Conservation (phyloP, 2,888 invertebrate genomes). For the Polyploca ridens region DNA sequence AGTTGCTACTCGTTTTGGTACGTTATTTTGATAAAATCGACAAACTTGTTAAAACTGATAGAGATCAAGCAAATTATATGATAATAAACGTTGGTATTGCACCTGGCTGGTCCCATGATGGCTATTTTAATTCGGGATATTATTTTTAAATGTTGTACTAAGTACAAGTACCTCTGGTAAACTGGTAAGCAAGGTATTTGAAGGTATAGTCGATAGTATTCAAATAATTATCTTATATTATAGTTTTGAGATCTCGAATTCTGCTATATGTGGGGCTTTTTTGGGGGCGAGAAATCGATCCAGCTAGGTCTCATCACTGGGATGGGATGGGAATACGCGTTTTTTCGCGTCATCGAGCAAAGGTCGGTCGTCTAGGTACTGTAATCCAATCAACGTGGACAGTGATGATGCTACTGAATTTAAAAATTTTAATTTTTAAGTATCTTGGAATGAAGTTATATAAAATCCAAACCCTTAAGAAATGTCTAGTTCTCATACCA, state of each 20-base stretch:
- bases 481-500: background rate
- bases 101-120: background rate
- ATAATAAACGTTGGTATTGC: conserved; percentile 22
- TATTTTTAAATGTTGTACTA: background rate
- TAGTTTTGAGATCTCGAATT: too few relatives aligned
- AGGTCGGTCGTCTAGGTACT: too few relatives aligned
- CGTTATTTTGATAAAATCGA: conserved; percentile 7
- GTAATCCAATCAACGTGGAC: too few relatives aligned
- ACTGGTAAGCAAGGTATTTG: background rate
- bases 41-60: conserved; percentile 25
- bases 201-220: background rate
- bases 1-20: conserved; percentile 13
- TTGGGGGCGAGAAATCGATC: too few relatives aligned
- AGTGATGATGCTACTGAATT: too few relatives aligned
- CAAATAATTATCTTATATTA: background rate
- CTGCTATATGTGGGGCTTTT: too few relatives aligned
- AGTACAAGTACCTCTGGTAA: background rate
- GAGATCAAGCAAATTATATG: conserved; percentile 29
- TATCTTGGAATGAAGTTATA: too few relatives aligned
- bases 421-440: too few relatives aligned
- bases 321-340: too few relatives aligned
- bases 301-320: too few relatives aligned
- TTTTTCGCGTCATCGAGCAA: too few relatives aligned
- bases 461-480: background rate
- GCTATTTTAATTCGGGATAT: background rate